Evolutionary conservation across 2,113 vertebrate species (phyloP).

Genomic region (Boulengeromyrus knoepffleri): DNA sequence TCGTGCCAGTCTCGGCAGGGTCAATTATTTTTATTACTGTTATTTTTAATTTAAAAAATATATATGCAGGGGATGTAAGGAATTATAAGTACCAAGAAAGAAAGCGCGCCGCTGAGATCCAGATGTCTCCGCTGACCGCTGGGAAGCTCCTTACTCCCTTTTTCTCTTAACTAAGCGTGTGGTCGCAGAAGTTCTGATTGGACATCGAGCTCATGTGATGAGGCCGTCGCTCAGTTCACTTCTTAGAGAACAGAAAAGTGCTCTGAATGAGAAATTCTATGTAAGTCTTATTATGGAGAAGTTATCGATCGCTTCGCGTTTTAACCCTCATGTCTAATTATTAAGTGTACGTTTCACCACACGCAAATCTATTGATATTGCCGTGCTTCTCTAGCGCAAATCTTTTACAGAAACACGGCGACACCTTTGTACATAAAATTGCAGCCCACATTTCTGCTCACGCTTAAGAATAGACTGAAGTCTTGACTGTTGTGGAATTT

Average conservation of each 20-base stretch:
- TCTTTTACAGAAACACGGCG: not conserved
- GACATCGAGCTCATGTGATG: constrained; percentile 48
- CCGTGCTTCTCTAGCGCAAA: not conserved
- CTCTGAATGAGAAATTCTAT: not conserved
- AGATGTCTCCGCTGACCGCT: not conserved
- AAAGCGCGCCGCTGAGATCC: not conserved
- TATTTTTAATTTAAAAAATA: not conserved
- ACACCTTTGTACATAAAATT: not conserved
- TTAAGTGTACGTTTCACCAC: not conserved
- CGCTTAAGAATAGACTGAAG: not conserved
- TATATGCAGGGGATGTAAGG: too few species aligned
- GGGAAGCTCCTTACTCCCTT: not conserved
- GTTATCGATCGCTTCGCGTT: not conserved
- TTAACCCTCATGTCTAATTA: not conserved
- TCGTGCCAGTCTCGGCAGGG: not conserved
- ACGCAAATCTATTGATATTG: not conserved
- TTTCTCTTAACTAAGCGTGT: constrained; percentile 39
- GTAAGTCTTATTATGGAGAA: not conserved
- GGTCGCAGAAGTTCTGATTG: constrained; percentile 41
- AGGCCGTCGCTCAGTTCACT: constrained; percentile 20
- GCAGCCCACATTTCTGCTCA: not conserved
- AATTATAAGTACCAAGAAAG: not conserved
- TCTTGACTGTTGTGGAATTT: not conserved
- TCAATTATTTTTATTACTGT: not conserved
- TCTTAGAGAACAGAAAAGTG: not conserved